These are phyloP conservation scores for Drosophila falleni DNA, from an alignment of 2,888 invertebrate species.

Conservation along the genomic window DNA sequence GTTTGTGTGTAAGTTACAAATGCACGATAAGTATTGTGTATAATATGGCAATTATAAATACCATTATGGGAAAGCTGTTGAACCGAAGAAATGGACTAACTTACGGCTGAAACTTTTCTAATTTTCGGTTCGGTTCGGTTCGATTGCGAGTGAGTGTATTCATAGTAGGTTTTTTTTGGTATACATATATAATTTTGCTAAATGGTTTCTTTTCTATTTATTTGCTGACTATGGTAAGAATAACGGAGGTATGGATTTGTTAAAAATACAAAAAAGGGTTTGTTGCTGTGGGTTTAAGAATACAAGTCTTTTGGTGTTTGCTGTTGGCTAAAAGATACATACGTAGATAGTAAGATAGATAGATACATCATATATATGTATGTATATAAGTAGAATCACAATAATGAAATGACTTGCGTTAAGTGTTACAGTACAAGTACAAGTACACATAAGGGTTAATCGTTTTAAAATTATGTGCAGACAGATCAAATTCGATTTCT, in stretches of 20 bases:
- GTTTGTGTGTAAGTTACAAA: slow-evolving; percentile 55
- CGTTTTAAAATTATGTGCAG: slow-evolving; percentile 27
- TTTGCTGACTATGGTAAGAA: not conserved
- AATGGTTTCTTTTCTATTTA: not conserved
- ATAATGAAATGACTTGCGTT: slow-evolving; percentile 70
- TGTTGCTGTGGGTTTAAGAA: slow-evolving; percentile 18
- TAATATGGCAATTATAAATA: slow-evolving; percentile 26
- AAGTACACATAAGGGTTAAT: slow-evolving; percentile 46
- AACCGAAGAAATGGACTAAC: slow-evolving; percentile 1
- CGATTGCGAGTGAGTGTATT: slow-evolving; percentile 4
- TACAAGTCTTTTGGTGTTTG: slow-evolving; percentile 28
- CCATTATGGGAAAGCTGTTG: slow-evolving; percentile 17
- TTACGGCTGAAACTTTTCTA: not conserved
- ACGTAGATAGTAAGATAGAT: slow-evolving; percentile 15
- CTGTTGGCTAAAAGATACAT: slow-evolving; percentile 17
- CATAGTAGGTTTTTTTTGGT: slow-evolving; percentile 12
- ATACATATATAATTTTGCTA: slow-evolving; percentile 6
- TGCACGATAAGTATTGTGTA: slow-evolving; percentile 47
- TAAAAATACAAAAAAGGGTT: slow-evolving; percentile 4
- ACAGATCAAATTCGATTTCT: slow-evolving; percentile 20
- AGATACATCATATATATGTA: slow-evolving; percentile 9
- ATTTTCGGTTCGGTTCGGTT: slow-evolving; percentile 4
- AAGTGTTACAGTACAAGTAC: slow-evolving; percentile 44
- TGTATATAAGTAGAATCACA: slow-evolving; percentile 61
- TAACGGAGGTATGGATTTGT: slow-evolving; percentile 6